Conservation (phyloP, 2,113 vertebrate genomes). For the Corvus cornix region DNA sequence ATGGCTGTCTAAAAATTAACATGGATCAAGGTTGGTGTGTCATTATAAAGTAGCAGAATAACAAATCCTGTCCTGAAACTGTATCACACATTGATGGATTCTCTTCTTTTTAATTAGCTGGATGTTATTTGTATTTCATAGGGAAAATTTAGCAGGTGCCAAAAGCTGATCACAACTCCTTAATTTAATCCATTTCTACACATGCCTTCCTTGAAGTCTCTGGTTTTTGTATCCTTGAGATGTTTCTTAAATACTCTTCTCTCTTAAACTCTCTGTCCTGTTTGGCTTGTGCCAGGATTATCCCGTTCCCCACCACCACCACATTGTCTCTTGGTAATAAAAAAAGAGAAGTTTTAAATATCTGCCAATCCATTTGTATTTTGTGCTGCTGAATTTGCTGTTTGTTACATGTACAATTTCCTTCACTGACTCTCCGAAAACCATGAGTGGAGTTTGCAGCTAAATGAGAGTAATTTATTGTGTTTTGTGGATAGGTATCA, state of each 20-base stretch:
- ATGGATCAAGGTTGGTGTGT: neutral
- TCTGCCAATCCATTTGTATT: neutral
- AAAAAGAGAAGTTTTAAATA: neutral
- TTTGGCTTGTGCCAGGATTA: neutral
- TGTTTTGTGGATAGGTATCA: neutral
- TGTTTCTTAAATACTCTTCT: neutral
- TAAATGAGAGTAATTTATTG: neutral
- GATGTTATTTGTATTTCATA: neutral
- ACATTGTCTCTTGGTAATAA: neutral
- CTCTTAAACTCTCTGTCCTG: neutral
- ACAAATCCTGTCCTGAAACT: neutral
- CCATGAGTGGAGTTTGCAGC: neutral
- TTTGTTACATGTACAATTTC: neutral
- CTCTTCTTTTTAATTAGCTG: neutral
- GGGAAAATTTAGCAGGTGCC: neutral
- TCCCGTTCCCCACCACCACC: neutral
- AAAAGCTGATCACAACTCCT: neutral
- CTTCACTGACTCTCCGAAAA: neutral
- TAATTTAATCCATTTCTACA: neutral
- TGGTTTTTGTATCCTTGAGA: neutral
- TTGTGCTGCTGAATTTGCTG: neutral
- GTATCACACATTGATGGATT: neutral
- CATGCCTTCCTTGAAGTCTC: neutral
- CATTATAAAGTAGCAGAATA: neutral
- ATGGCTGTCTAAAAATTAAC: neutral